phyloP scores from a whole-genome alignment of 2,797 vertebrate genomes.

The Sylvia borin region DNA sequence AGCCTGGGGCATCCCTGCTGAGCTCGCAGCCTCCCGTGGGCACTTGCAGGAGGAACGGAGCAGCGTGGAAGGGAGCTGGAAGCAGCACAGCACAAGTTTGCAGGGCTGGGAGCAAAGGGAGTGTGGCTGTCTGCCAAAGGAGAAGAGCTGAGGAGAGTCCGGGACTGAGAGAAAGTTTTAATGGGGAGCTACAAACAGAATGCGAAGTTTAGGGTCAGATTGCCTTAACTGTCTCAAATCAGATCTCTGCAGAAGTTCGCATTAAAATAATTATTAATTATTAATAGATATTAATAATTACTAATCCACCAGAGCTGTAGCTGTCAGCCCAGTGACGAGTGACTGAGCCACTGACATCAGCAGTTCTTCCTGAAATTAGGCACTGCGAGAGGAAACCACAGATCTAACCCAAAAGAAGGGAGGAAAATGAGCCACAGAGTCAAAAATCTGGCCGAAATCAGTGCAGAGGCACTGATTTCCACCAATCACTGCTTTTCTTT shows the following conservation, averaged over 20 bases:
- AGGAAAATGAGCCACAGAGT: not conserved
- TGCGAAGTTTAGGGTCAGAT: not conserved
- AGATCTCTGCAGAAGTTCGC: not conserved
- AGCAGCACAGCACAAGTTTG: not conserved
- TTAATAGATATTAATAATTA: not conserved
- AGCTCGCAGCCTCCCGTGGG: not conserved
- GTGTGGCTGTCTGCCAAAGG: not conserved
- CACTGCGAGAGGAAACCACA: not conserved
- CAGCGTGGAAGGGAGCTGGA: accelerated
- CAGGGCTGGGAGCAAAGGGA: not conserved
- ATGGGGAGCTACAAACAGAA: not conserved
- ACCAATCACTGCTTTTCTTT: not conserved
- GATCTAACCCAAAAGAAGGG: not conserved
- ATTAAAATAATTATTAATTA: not conserved
- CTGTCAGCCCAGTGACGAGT: not conserved
- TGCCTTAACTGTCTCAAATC: not conserved
- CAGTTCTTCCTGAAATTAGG: not conserved
- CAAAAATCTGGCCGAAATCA: not conserved
- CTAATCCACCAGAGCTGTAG: not conserved
- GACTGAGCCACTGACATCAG: not conserved
- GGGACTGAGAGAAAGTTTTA: not conserved
- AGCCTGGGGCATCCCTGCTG: not conserved
- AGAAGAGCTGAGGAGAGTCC: not conserved
- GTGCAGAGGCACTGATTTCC: not conserved
- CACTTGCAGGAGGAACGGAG: not conserved